Percentiles rank a stretch among this genome's conserved stretches.
Conservation (phyloP, 1,140 invertebrate species). For the Grapholita molesta region DNA sequence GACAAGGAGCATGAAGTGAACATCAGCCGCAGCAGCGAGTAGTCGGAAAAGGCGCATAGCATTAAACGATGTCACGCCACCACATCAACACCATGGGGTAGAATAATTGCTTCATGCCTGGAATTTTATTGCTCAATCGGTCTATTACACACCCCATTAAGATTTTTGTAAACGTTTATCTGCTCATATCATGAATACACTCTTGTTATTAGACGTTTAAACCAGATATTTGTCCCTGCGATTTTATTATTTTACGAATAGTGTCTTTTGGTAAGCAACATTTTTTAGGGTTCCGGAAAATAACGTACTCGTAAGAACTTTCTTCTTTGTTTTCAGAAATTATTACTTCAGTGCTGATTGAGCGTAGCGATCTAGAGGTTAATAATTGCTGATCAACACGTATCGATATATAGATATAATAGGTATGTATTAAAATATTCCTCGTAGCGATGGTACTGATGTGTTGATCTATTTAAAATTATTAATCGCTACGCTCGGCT, state of each 20-base stretch:
- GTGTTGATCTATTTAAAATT: neutral
- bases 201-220: neutral
- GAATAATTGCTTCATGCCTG: slow-evolving; percentile 28
- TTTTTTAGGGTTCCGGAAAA: neutral
- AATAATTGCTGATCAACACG: too few relatives aligned
- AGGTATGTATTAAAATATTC: too few relatives aligned
- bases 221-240: neutral
- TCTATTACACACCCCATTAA: slow-evolving; percentile 26
- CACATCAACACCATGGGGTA: slow-evolving; percentile 15
- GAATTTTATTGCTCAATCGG: slow-evolving; percentile 27
- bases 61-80: slow-evolving; percentile 22
- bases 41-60: neutral
- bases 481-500: neutral
- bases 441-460: too few relatives aligned
- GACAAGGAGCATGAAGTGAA: too few relatives aligned
- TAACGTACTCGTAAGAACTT: too few relatives aligned
- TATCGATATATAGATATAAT: too few relatives aligned
- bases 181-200: slow-evolving; percentile 4
- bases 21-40: too few relatives aligned
- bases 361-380: too few relatives aligned
- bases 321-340: neutral
- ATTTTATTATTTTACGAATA: neutral
- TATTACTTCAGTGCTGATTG: too few relatives aligned
- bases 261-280: neutral
- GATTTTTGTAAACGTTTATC: slow-evolving; percentile 25